phyloP scores from a whole-genome alignment of 2,888 invertebrate species.

The Brachylomia viminalis region DNA sequence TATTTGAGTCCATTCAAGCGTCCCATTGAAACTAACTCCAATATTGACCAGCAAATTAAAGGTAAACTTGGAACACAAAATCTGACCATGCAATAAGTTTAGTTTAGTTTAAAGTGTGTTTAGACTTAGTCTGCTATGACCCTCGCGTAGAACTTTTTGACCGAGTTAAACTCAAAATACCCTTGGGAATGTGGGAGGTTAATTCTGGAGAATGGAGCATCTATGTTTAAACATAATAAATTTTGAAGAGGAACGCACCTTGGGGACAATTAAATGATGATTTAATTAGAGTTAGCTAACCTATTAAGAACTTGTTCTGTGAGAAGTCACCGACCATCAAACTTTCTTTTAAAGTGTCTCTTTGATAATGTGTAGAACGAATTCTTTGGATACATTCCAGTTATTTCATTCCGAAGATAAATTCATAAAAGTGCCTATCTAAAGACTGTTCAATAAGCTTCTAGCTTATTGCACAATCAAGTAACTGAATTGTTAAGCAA shows the following conservation, averaged over 20 bases:
- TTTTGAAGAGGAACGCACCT: not conserved
- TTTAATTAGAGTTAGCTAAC: not conserved
- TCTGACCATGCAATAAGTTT: conserved; percentile 32
- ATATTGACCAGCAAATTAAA: conserved; percentile 40
- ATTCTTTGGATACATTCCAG: not conserved
- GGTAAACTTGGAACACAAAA: conserved; percentile 45
- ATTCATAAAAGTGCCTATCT: not conserved
- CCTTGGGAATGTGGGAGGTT: not conserved
- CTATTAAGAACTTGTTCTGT: not conserved
- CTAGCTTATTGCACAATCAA: no score
- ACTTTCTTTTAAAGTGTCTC: not conserved
- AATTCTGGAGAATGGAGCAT: not conserved
- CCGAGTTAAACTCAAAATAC: not conserved
- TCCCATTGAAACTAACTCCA: conserved; percentile 15
- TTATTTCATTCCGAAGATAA: not conserved
- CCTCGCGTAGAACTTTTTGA: not conserved
- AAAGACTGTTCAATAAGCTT: not conserved
- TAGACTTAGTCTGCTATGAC: not conserved
- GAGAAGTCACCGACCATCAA: not conserved
- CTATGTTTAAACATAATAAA: no score
- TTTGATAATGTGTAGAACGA: not conserved
- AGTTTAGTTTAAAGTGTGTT: conserved; percentile 27
- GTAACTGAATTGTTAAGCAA: no score
- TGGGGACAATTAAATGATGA: not conserved
- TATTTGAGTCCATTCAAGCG: conserved; percentile 21